Evolutionary conservation across 2,888 invertebrate genomes (phyloP), one percentile per base, ranked within the genome.

Genomic region (Villa cingulata): DNA sequence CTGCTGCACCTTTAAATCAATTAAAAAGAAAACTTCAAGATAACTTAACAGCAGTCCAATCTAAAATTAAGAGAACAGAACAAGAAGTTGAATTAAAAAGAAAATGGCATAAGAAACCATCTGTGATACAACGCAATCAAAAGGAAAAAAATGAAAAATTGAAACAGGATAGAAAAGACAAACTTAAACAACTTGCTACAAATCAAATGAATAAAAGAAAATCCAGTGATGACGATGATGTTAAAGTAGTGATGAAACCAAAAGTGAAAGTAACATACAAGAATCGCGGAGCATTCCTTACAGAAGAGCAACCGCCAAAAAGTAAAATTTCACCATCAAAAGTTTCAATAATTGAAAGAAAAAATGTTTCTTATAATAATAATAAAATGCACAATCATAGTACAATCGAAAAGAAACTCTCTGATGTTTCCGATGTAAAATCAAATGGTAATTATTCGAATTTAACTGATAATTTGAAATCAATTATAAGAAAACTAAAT

Each of bases 231-330:
- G 49, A 55, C 12, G 45, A 42, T 17, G 47, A 49, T 42, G 45
- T 49, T 5, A 49, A 47, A 49, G 46, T 48, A 5, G 43, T 53
- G 1, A 59, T 50, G 17, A 57, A 58, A 7, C 57, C 61, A 0
- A 62, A 60, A 43, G 70, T 72, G 1, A 80, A 76, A 62, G 54
- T 75, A 9, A 74, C 75, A 1, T 55, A 63, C 19, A 68, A 69
- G 29, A 77, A 75, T 54, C 70, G 79, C 29, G 76, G 75, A 1
- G 75, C 74, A 37, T 76, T 77, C 57, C 64, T 80, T 41, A 68
- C 67, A 18, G 68, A 71, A 56, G 50, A 46, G 1, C 32, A 32
- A 32, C 29, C 29, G 4, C 1, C 23, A 23, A 23, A 4, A 7
- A 23, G 23, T 23, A 23, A 23, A 23, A 23, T 23, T 6, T 23